Base-by-base conservation (phyloP, 2,797 vertebrate species). In the Muraenolepis orangiensis region DNA sequence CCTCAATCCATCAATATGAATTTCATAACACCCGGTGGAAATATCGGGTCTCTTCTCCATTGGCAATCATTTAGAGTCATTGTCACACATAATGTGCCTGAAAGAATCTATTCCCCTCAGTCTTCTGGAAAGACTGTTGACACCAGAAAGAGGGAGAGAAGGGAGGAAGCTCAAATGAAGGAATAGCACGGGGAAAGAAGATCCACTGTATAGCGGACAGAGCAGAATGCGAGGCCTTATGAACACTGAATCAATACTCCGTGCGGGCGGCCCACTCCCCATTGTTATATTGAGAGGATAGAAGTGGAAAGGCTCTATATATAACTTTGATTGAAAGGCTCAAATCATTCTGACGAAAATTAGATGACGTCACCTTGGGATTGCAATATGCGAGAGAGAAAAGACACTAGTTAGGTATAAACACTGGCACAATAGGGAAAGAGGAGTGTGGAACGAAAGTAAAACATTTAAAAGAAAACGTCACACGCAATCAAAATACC, bases 181-280 rank as follows among this genome's bases (percentile, higher is more conserved):
- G 18, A 66, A 72, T 8, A 61, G 11, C 34, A 69, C 64, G 76
- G 13, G n/a, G 76, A 69, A 74, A 74, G 67, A 67, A 80, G 12
- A 6, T 73, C 79, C 77, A 3, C 13, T 32, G 81, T 77, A 75
- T 68, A 64, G 70, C 32, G 42, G 74, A 51, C 72, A 51, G 71
- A 76, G 78, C 18, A 1, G 23, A 74, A 77, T 73, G 20, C 77
- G 66, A 76, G 30, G 64, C 73, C 81, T 81, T 66, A 75, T 79
- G 69, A 81, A 77, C 36, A 81, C 70, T 46, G 72, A 83, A 77
- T 85, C 80, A 71, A 75, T 71, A 67, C 20, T 81, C 76, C 70
- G 75, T 73, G 70, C 66, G 74, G 57, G 68, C 67, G 76, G 77
- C 76, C 42, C 23, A 72, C 74, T 69, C 75, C 80, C 74, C 57